These are phyloP conservation scores for Pollenia angustigena DNA, from an alignment of 2,888 invertebrate genomes.

Conservation along the genomic window DNA sequence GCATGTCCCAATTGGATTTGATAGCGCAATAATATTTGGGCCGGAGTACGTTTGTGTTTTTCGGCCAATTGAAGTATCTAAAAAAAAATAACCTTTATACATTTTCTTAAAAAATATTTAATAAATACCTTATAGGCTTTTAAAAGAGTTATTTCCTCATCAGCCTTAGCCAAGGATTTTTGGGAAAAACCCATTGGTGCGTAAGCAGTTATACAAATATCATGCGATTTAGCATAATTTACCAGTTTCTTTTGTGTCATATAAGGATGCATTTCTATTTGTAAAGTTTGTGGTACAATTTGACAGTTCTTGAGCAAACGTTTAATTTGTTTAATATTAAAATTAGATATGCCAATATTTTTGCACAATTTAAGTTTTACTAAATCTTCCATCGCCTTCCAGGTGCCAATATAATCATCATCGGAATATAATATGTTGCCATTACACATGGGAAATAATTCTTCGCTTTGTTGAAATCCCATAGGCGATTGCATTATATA, in stretches of 20 bases:
- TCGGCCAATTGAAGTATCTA: conserved; percentile 86
- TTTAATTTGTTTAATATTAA: conserved; percentile 90
- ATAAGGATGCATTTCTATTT: conserved; percentile 92
- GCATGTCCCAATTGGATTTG: conserved; percentile 89
- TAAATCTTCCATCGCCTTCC: conserved; percentile 89
- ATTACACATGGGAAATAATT: conserved; percentile 86
- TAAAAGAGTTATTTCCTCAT: conserved; percentile 87
- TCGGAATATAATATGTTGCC: conserved; percentile 87
- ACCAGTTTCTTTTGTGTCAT: conserved; percentile 89
- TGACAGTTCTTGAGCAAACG: conserved; percentile 86
- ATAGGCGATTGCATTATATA: conserved; percentile 97
- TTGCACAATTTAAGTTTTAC: conserved; percentile 87
- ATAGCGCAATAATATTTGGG: conserved; percentile 88
- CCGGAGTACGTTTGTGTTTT: conserved; percentile 87
- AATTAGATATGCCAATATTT: conserved; percentile 90
- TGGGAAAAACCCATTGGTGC: conserved; percentile 93
- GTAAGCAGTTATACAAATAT: conserved; percentile 91
- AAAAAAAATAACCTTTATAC: not conserved
- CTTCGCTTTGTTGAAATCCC: conserved; percentile 90
- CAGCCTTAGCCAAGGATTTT: conserved; percentile 90
- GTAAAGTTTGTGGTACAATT: conserved; percentile 88
- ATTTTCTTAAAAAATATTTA: not conserved
- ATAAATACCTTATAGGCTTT: conserved; percentile 88
- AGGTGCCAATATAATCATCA: conserved; percentile 90
- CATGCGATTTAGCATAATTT: conserved; percentile 88